Percentiles rank a stretch among this genome's conserved stretches.
phyloP scores from a whole-genome alignment of 2,113 vertebrate species.

The Strigops habroptila region DNA sequence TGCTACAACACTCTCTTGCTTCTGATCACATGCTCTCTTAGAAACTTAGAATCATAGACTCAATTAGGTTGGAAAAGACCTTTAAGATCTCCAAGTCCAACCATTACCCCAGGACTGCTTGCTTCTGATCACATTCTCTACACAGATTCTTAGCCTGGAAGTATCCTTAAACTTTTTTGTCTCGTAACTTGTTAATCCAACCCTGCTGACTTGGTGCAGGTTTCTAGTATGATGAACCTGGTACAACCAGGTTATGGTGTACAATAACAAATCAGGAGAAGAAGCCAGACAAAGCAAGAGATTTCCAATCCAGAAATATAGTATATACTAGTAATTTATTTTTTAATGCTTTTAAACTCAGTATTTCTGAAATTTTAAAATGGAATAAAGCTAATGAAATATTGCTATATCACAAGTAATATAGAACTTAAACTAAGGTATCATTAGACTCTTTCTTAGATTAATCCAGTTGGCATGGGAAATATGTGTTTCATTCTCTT shows the following conservation, averaged over 20 bases:
- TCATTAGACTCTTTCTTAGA: not conserved
- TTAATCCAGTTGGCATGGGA: not conserved
- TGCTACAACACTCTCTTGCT: not conserved
- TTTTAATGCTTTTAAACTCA: not conserved
- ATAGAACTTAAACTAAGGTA: not conserved
- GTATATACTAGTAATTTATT: not conserved
- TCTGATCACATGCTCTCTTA: not conserved
- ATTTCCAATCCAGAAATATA: not conserved
- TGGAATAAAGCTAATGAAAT: not conserved
- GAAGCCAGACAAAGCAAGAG: rapidly evolving
- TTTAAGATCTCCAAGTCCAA: not conserved
- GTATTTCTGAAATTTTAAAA: not conserved
- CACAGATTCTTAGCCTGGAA: not conserved
- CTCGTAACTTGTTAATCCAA: not conserved
- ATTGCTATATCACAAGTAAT: not conserved
- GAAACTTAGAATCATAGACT: not conserved
- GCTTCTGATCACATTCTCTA: not conserved
- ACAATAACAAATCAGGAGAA: not conserved
- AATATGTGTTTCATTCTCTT: not conserved
- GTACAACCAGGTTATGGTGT: not conserved
- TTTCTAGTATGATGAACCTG: not conserved
- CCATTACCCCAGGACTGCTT: not conserved
- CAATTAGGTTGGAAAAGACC: not conserved
- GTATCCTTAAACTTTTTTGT: not conserved
- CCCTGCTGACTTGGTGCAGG: not conserved